A percentile compares a stretch with the other conserved stretches of the same genome.
phyloP scores from a whole-genome alignment of 2,113 vertebrate species.

The Bettongia penicillata region DNA sequence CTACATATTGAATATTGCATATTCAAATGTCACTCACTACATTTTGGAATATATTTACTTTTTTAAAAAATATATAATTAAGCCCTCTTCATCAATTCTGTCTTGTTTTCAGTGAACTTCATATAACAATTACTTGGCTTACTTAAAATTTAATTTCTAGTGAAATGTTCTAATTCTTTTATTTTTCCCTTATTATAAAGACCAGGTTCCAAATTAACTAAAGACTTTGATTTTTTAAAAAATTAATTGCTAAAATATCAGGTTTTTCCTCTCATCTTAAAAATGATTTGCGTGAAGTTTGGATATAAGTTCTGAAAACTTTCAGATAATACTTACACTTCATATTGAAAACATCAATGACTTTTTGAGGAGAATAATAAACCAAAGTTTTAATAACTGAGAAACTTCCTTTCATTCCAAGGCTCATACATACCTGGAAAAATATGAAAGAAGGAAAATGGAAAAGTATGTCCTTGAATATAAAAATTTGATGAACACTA shows the following conservation, averaged over 20 bases:
- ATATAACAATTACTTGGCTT: neutral
- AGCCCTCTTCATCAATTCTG: neutral
- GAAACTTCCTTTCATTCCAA: neutral
- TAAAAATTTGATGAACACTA: neutral
- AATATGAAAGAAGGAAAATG: neutral
- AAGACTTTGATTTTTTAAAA: neutral
- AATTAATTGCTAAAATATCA: neutral
- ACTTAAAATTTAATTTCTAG: neutral
- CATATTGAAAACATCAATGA: neutral
- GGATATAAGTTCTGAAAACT: neutral
- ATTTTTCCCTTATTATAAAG: neutral
- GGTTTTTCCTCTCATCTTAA: neutral
- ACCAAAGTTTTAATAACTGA: neutral
- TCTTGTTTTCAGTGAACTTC: slow-evolving; percentile 1
- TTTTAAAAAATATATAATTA: neutral
- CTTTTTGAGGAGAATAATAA: neutral
- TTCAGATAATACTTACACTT: neutral
- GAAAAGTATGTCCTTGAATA: neutral
- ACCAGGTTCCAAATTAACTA: neutral
- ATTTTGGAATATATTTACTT: neutral
- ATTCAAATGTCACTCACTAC: neutral
- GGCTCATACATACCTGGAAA: neutral
- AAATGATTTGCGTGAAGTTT: neutral
- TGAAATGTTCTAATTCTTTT: slow-evolving; percentile 11
- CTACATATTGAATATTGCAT: too few relatives aligned